These are phyloP conservation scores for Rousettus leschenaultii DNA, from an alignment of 2,113 vertebrate species.

Conservation along the genomic window DNA sequence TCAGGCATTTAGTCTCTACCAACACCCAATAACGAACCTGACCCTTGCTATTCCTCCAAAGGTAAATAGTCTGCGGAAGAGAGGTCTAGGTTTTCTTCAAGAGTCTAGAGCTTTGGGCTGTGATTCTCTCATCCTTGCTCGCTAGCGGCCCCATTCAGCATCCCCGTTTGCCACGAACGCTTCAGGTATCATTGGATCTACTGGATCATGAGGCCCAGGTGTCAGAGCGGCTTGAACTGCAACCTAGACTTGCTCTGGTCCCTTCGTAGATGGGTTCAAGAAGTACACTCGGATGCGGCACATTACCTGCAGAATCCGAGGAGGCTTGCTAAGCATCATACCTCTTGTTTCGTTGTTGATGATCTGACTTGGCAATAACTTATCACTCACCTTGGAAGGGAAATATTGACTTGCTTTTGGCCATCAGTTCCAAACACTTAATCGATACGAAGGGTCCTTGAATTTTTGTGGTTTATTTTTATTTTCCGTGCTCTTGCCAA, in stretches of 20 bases:
- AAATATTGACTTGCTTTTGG: background rate
- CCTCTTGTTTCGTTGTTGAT: background rate
- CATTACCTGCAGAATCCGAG: background rate
- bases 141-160: background rate
- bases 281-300: background rate
- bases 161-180: background rate
- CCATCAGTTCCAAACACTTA: background rate
- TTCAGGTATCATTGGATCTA: background rate
- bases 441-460: background rate
- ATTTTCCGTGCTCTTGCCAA: background rate
- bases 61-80: background rate
- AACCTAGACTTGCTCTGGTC: background rate
- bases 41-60: background rate
- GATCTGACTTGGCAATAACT: background rate
- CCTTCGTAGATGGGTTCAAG: background rate
- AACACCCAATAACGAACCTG: background rate
- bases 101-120: background rate
- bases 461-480: background rate
- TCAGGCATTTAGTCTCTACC: background rate
- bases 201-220: background rate
- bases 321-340: background rate
- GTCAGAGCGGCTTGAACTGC: background rate
- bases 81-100: background rate
- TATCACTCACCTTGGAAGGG: background rate
- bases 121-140: background rate